Evolutionary conservation across 2,797 vertebrate species (phyloP), one percentile per base, ranked within the genome.

Genomic region (Malurus leucopterus): DNA sequence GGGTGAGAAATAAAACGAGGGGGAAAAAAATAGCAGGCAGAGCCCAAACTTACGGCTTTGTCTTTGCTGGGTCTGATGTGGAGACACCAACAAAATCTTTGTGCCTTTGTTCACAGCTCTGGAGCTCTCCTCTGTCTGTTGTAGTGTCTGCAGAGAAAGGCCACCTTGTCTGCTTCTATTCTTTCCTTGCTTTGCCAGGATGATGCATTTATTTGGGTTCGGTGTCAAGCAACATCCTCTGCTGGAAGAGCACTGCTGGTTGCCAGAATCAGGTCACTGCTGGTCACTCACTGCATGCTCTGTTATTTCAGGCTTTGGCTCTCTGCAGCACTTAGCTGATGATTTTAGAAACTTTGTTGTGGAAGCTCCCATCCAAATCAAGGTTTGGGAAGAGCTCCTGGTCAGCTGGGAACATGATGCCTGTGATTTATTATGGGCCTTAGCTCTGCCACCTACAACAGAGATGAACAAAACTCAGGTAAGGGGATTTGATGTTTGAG

Each of bases 141-240:
- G 14, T 2, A 29, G 40, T 30, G 18, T 51, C 50, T 50, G 36
- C 27, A 41, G 69, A 68, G 68, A 78, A 73, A 64, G 43, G 24
- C 41, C 47, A 15, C 38, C 11, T 49, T 68, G 32, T 80, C 55
- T 80, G 38, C n/a, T 23, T 34, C 36, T 65, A 49, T 47, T 44
- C 27, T 62, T 62, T 81, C 30, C 55, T 83, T 50, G 34, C 50
- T 63, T 69, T 83, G 59, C 63, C 73, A 76, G 57, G 61, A 23
- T 38, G 67, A 78, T 67, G 63, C 32, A 61, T 89, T 72, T 90
- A 36, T 92, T 94, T 89, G 85, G 65, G 40, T 87, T 91, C 29
- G 30, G 34, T 65, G 75, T 90, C 67, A 80, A 46, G 75, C 75
- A 83, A 57, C 34, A 69, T 69, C 47, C 44, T 43, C 34, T 55